phyloP scores from a whole-genome alignment of 1,140 invertebrate genomes.

The Meloidogyne floridensis region DNA sequence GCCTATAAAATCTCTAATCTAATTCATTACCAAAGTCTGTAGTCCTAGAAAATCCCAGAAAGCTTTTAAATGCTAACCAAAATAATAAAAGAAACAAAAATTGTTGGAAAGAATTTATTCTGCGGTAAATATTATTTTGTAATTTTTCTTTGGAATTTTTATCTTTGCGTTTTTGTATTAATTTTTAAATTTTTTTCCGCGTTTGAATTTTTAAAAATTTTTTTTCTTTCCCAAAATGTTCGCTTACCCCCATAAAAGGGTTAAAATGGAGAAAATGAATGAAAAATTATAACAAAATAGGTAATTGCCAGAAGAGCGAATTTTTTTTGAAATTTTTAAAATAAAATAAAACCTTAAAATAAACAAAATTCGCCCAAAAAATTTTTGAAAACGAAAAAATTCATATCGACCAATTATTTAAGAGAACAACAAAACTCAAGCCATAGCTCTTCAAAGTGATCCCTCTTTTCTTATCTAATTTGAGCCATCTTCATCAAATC shows the following conservation, averaged over 20 bases:
- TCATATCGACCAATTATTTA: background rate
- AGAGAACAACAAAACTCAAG: background rate
- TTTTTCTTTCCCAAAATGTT: background rate
- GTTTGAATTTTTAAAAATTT: background rate
- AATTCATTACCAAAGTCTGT: too few species aligned
- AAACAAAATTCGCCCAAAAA: background rate
- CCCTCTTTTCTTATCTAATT: background rate
- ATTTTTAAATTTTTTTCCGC: background rate
- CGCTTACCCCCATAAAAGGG: background rate
- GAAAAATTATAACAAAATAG: constrained; percentile 10
- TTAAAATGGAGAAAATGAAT: background rate
- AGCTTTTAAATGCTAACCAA: background rate
- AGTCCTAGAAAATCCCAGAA: too few species aligned
- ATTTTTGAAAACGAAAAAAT: background rate
- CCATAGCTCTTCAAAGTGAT: background rate
- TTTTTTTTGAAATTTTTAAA: background rate
- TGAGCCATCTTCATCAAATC: background rate
- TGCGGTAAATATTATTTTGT: background rate
- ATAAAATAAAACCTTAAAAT: background rate
- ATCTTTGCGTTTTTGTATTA: background rate
- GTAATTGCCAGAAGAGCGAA: background rate
- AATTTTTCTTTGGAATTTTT: background rate
- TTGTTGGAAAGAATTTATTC: constrained; percentile 7
- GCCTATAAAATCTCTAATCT: too few species aligned
- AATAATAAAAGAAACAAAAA: background rate